These are phyloP conservation scores for Calameuta pallipes DNA, from an alignment of 2,888 invertebrate species.

Conservation along the genomic window DNA sequence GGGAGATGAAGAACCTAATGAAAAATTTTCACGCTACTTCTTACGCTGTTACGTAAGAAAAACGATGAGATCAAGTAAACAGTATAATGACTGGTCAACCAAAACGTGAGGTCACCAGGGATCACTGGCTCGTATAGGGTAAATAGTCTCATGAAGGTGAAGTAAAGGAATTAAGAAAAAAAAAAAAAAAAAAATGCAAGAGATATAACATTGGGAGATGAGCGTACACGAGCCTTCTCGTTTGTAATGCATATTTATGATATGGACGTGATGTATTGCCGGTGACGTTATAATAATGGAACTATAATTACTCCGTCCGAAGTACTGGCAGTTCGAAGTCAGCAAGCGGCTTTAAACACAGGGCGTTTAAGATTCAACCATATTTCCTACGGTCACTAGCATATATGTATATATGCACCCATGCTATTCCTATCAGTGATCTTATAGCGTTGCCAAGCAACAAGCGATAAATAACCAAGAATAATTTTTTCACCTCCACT, in stretches of 20 bases:
- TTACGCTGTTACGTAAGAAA: neutral
- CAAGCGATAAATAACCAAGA: neutral
- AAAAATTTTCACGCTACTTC: neutral
- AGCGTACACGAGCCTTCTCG: constrained; percentile 41
- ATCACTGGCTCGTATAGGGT: neutral
- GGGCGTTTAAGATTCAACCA: constrained; percentile 30
- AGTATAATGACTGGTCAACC: neutral
- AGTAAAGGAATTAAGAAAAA: constrained; percentile 4
- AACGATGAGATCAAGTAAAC: neutral
- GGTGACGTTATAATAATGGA: constrained; percentile 60
- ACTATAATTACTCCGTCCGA: constrained; percentile 53
- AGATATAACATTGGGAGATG: neutral
- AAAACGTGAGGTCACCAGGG: neutral
- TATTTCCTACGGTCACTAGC: constrained; percentile 15
- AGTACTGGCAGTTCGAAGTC: constrained; percentile 11
- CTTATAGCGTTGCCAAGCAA: neutral
- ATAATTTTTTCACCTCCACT: neutral
- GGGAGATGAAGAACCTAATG: neutral
- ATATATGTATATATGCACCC: neutral
- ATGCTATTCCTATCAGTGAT: neutral
- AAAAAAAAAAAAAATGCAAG: constrained; percentile 14
- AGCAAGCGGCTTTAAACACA: constrained; percentile 29
- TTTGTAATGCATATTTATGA: constrained; percentile 51
- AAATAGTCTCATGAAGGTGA: neutral
- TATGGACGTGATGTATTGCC: constrained; percentile 52